Evolutionary conservation across 2,888 invertebrate species (phyloP), one percentile per base, ranked within the genome.

Genomic region (Eupelmus urozonus): DNA sequence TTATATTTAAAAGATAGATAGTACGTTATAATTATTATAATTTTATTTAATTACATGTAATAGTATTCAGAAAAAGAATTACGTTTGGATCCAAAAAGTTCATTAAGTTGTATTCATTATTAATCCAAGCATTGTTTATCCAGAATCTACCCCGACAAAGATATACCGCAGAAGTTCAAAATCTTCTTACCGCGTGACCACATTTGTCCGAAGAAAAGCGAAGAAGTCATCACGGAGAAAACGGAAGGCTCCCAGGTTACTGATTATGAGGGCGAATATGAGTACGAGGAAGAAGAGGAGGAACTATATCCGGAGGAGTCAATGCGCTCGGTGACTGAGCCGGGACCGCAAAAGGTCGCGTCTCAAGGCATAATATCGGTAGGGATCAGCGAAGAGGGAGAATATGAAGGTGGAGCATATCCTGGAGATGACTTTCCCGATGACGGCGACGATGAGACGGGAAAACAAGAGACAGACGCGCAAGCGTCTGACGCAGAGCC

Each of bases 81-180:
- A n/a, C n/a, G n/a, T n/a, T n/a, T n/a, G n/a, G n/a, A n/a, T n/a
- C n/a, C n/a, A n/a, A n/a, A n/a, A n/a, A n/a, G 4, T 55, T 53
- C 16, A 45, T 45, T 45, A 45, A 45, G 2, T 45, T 13, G 2
- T 13, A 16, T 45, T 45, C 34, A 34, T 34, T 34, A 34, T 45
- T 45, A 45, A 45, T 9, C 29, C 13, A 16, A 63, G 42, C 42
- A 5, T 45, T 11, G 20, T 53, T 72, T n/a, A 29, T 42, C 0
- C 20, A 78, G 80, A 42, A 60, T 80, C 7, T 80, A 80, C 57
- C 66, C 74, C 2, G 74, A 77, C 65, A 76, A 77, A 29, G 73
- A 77, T 13, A 60, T 74, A 29, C 80, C 80, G 5, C 76, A 76
- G 25, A 80, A 80, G 42, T 65, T 66, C 1, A 76, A 80, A 23